Percentiles rank a stretch among this genome's conserved stretches.
phyloP scores from a whole-genome alignment of 2,888 invertebrate species.

The Leptinotarsa rubiginosa region DNA sequence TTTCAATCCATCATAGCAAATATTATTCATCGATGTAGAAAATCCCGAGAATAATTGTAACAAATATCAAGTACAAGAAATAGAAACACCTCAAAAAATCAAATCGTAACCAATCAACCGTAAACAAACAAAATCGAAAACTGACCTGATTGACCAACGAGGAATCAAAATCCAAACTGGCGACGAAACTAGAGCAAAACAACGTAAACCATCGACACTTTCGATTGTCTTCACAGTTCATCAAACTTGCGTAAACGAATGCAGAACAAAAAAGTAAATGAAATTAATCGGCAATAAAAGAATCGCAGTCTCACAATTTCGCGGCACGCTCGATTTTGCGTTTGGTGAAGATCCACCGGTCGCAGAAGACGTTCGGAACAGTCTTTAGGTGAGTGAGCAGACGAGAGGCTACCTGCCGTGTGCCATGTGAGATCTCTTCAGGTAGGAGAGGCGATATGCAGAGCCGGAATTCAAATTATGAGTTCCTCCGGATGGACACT shows the following conservation, averaged over 20 bases:
- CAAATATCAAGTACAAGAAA: background rate
- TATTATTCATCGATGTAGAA: background rate
- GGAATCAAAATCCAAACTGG: constrained; percentile 38
- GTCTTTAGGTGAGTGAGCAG: constrained; percentile 20
- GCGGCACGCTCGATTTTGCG: constrained; percentile 19
- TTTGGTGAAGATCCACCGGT: constrained; percentile 21
- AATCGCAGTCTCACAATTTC: constrained; percentile 18
- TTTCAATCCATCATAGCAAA: background rate
- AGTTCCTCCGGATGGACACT: background rate
- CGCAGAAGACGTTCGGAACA: constrained; percentile 25
- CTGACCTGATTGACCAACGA: constrained; percentile 42
- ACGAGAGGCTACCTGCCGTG: constrained; percentile 26
- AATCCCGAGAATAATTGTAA: background rate
- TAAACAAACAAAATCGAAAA: constrained; percentile 29
- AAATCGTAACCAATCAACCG: constrained; percentile 26
- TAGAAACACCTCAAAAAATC: constrained; percentile 18
- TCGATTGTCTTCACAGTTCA: constrained; percentile 41
- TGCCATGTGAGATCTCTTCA: constrained; percentile 37
- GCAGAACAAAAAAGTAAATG: constrained; percentile 10
- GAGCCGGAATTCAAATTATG: constrained; percentile 45
- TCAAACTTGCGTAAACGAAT: constrained; percentile 31
- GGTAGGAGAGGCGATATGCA: constrained; percentile 43
- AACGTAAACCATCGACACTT: constrained; percentile 39
- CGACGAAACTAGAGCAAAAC: constrained; percentile 31
- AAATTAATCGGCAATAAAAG: constrained; percentile 20